These are phyloP conservation scores for Ectobius pallidus DNA, from an alignment of 2,888 invertebrate genomes.

Conservation along the genomic window DNA sequence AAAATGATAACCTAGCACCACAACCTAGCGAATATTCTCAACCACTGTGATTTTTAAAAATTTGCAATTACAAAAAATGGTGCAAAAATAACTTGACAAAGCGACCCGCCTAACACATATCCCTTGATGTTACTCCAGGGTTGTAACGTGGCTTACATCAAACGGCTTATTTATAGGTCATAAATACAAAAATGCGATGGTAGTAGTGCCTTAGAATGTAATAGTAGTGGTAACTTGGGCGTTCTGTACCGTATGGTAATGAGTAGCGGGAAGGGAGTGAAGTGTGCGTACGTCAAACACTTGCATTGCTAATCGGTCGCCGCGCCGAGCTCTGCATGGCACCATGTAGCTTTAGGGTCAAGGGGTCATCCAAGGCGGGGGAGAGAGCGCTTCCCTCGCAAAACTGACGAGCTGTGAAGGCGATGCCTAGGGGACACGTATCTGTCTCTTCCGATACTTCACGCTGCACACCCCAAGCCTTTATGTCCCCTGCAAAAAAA, in stretches of 20 bases:
- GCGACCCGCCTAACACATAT: too few species aligned
- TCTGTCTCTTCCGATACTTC: neutral
- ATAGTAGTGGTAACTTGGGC: constrained; percentile 1
- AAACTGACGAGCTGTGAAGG: neutral
- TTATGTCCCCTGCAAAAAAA: too few species aligned
- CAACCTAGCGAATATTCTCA: too few species aligned
- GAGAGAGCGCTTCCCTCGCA: neutral
- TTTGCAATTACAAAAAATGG: too few species aligned
- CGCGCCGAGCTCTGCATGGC: neutral
- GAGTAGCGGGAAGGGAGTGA: neutral
- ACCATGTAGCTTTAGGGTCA: constrained; percentile 12
- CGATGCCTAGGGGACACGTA: neutral
- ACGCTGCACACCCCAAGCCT: too few species aligned
- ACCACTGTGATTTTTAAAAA: too few species aligned
- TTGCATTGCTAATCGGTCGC: constrained; percentile 30
- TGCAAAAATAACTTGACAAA: too few species aligned
- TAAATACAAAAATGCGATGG: neutral
- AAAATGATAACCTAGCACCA: too few species aligned
- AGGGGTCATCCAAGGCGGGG: constrained; percentile 13
- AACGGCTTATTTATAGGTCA: constrained; percentile 12
- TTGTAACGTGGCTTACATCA: neutral
- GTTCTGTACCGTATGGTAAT: neutral
- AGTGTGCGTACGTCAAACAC: neutral
- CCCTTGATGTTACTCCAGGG: too few species aligned
- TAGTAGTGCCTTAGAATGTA: neutral